Evolutionary conservation across 2,888 invertebrate genomes (phyloP), one percentile per base, ranked within the genome.

Genomic region (Schrankia costaestrigalis): DNA sequence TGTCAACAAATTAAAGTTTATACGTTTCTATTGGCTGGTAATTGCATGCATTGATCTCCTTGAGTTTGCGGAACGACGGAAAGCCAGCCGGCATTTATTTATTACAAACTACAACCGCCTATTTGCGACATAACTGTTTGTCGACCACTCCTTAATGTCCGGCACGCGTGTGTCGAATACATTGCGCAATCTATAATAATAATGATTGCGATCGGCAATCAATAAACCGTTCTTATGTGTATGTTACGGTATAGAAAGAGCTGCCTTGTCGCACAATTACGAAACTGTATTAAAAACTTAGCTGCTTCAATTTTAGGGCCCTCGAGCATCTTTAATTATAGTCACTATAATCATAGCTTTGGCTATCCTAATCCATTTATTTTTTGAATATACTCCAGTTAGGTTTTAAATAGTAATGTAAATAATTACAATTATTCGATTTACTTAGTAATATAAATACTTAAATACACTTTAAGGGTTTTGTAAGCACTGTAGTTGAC

Each of bases 11-110:
- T 61, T 62, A 57, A 62, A 49, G 56, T 57, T 58, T 56, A 48
- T 53, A 55, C 52, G 46, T 46, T 56, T 56, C 61, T 53, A 45
- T 30, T 30, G 24, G 48, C 43, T 12, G 38, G 56, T 76, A 77
- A 80, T 79, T 75, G 65, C 70, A 75, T 69, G 61, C 64, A 80
- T 76, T 72, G 79, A 73, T 84, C 80, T 81, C 82, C 82, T 84
- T 82, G 81, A 77, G 72, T 72, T 74, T 61, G 56, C 78, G 74
- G 78, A 76, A 83, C 73, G 74, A 64, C 78, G 74, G 78, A 79
- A 71, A 78, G 63, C 63, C 56, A 56, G 58, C 48, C 51, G 54
- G 50, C 66, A 54, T 59, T 66, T 66, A 71, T 73, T 73, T 74
- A 75, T 75, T 70, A 67, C 55, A 60, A 56, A 57, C 48, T 43